Evolutionary conservation across 1,140 invertebrate genomes (phyloP), one percentile per base, ranked within the genome.

Genomic region (Portunus trituberculatus): DNA sequence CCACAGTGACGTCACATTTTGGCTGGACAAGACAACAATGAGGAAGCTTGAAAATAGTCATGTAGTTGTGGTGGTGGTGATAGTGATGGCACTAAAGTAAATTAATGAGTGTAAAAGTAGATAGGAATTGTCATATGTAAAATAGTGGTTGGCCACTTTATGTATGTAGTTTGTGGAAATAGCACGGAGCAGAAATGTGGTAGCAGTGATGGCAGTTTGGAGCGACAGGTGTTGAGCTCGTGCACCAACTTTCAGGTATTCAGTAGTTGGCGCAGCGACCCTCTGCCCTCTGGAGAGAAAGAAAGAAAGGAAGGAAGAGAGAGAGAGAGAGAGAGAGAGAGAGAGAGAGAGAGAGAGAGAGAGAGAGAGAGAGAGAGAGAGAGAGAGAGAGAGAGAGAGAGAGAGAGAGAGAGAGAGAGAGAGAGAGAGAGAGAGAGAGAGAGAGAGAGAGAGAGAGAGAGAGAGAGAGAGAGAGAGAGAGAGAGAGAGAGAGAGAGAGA

Each of bases 391-490:
- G 25, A 91, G 45, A 59, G 89, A 28, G 39, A 87, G 52, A 46
- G 29, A 76, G 29, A n/a, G 16, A 32, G 28, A 32, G 28, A 25
- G 8, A 87, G 6, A 87, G 16, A 32, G 45, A n/a, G n/a, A 87
- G 31, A 14, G 86, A 0, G 86, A 3, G 84, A 39, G 84, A 20
- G 31, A 20, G 84, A 10, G 39, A 39, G 84, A 10, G 84, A 39
- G 84, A 84, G 83, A 84, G 83, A 29, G 83, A 84, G 83, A 84
- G 83, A 29, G 84, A 46, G 84, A 87, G 84, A 84, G 83, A 84
- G 83, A 29, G 83, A 84, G 83, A 84, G 83, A 29, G 84, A 46
- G 84, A 87, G 84, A 46, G 31, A 46, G 84, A 39, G 39, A 87
- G 84, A 39, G 84, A 87, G 84, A 48, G 45, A 46, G 88, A 90